Base-by-base conservation (phyloP, 1,140 invertebrate genomes). In the Drosophila pallidifrons region DNA sequence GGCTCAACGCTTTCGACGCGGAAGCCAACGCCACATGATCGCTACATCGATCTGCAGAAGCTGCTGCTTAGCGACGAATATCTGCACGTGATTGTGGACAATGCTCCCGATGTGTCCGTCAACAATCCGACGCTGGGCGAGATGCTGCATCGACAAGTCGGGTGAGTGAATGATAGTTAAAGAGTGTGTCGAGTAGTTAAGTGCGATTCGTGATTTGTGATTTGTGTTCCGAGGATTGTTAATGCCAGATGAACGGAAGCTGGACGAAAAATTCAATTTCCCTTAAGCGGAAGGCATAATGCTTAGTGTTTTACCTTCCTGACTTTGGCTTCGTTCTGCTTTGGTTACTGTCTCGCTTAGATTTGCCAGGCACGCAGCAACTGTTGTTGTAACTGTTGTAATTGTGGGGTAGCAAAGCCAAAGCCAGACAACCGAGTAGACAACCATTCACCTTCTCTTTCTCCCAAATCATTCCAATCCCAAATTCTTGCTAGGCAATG, bases 51-150 rank as follows among this genome's bases (percentile, higher is more conserved):
- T 82, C 92, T 95, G 30, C 45, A 93, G 58, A 87, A 74, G 75
- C 91, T 76, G 88, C 86, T 91, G 5, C 52, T 74, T 5, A 81
- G 58, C 46, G 80, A 76, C 38, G 82, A 92, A 64, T 91, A 92
- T 46, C 51, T 72, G 4, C 91, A 91, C 69, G 90, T 91, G 11
- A 82, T 91, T 57, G 75, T 93, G 58, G 93, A 94, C 55, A 93
- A 93, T 72, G 81, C 93, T 16, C 82, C 82, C 7, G 77, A 85
- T 70, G 80, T 82, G 46, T 93, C 94, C 47, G 93, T 94, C 49
- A 92, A 94, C 3, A 94, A 96, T 91, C 96, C 95, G 0, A 95
- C 95, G 4, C 93, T 96, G 28, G 95, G 93, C 0, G 94, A 96
- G 58, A 85, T 96, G 87, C 95, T 95, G 69, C 93, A 94, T 41